phyloP scores from a whole-genome alignment of 2,888 invertebrate species.

The Andrena dorsata region DNA sequence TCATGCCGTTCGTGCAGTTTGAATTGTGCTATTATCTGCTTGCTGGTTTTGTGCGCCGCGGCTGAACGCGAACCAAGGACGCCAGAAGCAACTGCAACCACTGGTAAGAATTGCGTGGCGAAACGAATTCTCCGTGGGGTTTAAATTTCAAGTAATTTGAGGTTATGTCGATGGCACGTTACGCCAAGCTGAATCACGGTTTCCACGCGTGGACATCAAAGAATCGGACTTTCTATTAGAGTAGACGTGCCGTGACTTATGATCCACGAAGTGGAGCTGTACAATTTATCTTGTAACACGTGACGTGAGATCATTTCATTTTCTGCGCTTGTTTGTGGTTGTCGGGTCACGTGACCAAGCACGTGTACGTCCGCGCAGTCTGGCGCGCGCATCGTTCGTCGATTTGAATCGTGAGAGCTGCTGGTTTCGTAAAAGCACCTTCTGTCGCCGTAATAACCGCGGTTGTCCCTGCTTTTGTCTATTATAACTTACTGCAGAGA shows the following conservation, averaged over 20 bases:
- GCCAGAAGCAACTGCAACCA: not conserved
- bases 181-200: not conserved
- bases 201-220: not conserved
- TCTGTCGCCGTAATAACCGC: not conserved
- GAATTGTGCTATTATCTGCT: not conserved
- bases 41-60: not conserved
- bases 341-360: constrained; percentile 31
- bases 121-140: not conserved
- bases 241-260: not conserved
- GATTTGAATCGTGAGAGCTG: not conserved
- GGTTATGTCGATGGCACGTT: constrained; percentile 9
- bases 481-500: not conserved
- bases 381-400: not conserved
- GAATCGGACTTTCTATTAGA: too few species aligned
- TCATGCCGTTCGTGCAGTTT: not conserved
- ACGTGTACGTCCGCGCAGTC: not conserved
- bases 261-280: too few species aligned
- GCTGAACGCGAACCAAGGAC: not conserved
- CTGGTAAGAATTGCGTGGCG: constrained; percentile 11
- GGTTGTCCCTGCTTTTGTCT: not conserved
- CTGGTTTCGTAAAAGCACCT: not conserved
- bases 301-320: not conserved
- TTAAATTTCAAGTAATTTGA: not conserved
- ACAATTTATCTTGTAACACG: not conserved
- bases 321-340: not conserved